These are phyloP conservation scores for Akabosia matsudoensis DNA, from an alignment of 1,140 invertebrate species.

Conservation along the genomic window DNA sequence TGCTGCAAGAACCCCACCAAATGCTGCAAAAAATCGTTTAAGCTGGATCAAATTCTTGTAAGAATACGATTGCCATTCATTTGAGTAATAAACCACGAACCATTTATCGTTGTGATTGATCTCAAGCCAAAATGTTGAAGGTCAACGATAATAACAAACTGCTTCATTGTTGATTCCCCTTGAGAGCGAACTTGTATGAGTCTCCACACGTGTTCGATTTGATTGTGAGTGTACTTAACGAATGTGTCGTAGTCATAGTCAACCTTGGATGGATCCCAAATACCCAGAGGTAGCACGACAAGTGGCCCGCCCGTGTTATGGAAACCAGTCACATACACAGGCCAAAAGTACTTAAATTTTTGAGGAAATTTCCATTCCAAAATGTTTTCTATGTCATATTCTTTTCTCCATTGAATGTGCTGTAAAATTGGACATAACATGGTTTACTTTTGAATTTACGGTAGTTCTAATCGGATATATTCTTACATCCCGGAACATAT, in stretches of 20 bases:
- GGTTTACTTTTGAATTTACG: no score
- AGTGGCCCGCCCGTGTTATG: constrained; percentile 5
- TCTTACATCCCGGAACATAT: not conserved
- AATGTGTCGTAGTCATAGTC: not conserved
- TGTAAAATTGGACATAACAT: not conserved
- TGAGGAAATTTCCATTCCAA: not conserved
- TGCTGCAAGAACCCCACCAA: not conserved
- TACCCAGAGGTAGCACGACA: not conserved
- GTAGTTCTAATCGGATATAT: no score
- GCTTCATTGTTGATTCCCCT: not conserved
- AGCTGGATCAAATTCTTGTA: not conserved
- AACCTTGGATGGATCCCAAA: not conserved
- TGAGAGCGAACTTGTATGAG: not conserved
- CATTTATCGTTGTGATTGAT: not conserved
- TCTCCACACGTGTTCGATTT: not conserved
- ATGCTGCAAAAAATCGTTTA: not conserved
- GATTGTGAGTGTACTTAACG: not conserved
- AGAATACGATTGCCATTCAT: not conserved
- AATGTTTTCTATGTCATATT: constrained; percentile 8
- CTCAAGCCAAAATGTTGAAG: not conserved
- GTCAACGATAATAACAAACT: not conserved
- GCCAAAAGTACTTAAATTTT: not conserved
- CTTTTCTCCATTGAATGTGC: not conserved
- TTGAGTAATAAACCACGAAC: not conserved
- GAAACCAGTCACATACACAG: not conserved